phyloP scores from a whole-genome alignment of 2,888 invertebrate genomes.

The Fabriciana adippe region DNA sequence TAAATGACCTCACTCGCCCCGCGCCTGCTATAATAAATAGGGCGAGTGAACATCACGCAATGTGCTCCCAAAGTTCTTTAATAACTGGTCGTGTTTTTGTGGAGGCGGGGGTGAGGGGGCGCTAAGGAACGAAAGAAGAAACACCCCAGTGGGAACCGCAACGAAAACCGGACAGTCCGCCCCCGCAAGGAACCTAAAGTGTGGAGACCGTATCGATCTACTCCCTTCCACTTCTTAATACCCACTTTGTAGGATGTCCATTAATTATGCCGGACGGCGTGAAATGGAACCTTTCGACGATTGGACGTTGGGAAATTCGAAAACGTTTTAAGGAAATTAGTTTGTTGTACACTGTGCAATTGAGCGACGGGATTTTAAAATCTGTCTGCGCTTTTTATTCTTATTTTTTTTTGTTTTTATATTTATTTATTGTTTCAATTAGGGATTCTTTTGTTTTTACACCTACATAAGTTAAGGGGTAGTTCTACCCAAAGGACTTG shows the following conservation, averaged over 20 bases:
- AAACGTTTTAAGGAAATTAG: constrained; percentile 49
- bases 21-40: constrained; percentile 43
- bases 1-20: constrained; percentile 49
- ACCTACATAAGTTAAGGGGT: background rate
- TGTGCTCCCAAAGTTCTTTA: constrained; percentile 60
- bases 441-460: background rate
- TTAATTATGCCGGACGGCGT: constrained; percentile 70
- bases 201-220: constrained; percentile 70
- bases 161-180: constrained; percentile 51
- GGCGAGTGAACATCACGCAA: constrained; percentile 46
- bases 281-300: constrained; percentile 59
- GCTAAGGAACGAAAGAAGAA: constrained; percentile 78
- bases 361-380: constrained; percentile 38
- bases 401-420: constrained; percentile 1
- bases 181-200: constrained; percentile 66
- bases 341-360: constrained; percentile 47
- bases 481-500: no score
- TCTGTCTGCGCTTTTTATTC: constrained; percentile 8
- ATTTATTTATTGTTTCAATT: background rate
- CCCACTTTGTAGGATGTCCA: constrained; percentile 73
- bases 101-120: constrained; percentile 45
- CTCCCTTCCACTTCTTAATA: constrained; percentile 72
- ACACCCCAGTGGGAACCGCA: constrained; percentile 55
- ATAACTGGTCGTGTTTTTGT: constrained; percentile 51
- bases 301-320: constrained; percentile 49